These are phyloP conservation scores for Ischnus inquisitorius DNA, from an alignment of 2,888 invertebrate species.

Conservation along the genomic window DNA sequence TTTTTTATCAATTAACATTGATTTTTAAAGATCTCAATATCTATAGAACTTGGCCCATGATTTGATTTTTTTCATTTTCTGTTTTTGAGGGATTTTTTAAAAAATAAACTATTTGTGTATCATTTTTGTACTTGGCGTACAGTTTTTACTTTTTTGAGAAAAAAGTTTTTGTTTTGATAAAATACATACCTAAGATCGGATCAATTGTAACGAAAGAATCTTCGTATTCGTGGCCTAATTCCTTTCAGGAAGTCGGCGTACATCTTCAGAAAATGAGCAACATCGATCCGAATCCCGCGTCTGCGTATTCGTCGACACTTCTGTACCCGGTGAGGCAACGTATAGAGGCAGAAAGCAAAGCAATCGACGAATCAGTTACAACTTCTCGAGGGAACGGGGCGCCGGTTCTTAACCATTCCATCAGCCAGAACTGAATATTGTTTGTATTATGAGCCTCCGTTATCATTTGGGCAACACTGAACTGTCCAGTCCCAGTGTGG, in stretches of 20 bases:
- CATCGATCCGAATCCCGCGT: slow-evolving; percentile 66
- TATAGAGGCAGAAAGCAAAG: slow-evolving; percentile 68
- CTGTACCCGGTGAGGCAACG: slow-evolving; percentile 62
- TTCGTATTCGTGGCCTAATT: slow-evolving; percentile 18
- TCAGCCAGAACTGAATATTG: slow-evolving; percentile 69
- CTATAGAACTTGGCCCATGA: too few species aligned
- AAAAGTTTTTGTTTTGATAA: not conserved
- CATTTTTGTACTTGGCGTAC: too few species aligned
- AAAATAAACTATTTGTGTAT: too few species aligned
- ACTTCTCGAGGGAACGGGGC: slow-evolving; percentile 70
- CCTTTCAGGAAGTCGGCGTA: slow-evolving; percentile 26
- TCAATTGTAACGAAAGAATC: slow-evolving; percentile 25
- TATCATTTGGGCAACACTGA: slow-evolving; percentile 69
- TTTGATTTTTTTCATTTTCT: too few species aligned
- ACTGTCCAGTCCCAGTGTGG: slow-evolving; percentile 63
- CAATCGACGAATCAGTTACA: slow-evolving; percentile 67
- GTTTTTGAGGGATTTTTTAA: too few species aligned
- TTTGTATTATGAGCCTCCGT: slow-evolving; percentile 65
- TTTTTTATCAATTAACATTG: too few species aligned
- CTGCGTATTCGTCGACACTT: slow-evolving; percentile 67
- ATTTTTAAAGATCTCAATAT: too few species aligned
- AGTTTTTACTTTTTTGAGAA: too few species aligned
- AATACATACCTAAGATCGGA: not conserved
- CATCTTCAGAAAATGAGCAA: slow-evolving; percentile 67
- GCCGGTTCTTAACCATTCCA: slow-evolving; percentile 67